Percentiles rank a stretch among this genome's conserved stretches.
Conservation (phyloP, 1,140 invertebrate genomes). For the Ceratoteleas bidentatus region DNA sequence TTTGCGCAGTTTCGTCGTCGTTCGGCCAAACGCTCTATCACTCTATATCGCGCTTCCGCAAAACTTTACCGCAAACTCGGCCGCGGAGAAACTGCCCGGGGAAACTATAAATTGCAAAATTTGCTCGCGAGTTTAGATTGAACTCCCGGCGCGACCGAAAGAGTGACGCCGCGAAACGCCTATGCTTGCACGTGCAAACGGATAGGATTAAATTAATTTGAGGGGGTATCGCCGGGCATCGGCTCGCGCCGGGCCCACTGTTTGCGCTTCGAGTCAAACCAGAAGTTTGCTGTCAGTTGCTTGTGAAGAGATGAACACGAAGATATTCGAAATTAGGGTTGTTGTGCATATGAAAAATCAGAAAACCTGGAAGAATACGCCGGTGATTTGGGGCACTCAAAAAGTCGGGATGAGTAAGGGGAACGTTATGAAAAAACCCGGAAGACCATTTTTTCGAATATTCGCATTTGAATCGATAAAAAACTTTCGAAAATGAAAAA, state of each 20-base stretch:
- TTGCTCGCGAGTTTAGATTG: slow-evolving; percentile 67
- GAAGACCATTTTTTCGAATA: too few relatives aligned
- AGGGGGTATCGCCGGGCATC: slow-evolving; percentile 16
- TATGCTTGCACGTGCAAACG: slow-evolving; percentile 47
- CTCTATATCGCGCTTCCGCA: slow-evolving; percentile 60
- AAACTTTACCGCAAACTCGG: slow-evolving; percentile 67
- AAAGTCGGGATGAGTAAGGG: too few relatives aligned
- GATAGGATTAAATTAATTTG: slow-evolving; percentile 49
- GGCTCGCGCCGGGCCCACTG: slow-evolving; percentile 1
- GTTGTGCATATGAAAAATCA: too few relatives aligned
- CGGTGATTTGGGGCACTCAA: too few relatives aligned
- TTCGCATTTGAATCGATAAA: too few relatives aligned
- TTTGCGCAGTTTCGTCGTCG: slow-evolving; percentile 56
- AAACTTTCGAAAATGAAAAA: too few relatives aligned
- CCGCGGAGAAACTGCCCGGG: slow-evolving; percentile 65
- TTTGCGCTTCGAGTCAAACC: too few relatives aligned
- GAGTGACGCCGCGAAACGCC: slow-evolving; percentile 54
- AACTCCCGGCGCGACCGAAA: slow-evolving; percentile 40
- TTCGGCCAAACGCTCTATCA: slow-evolving; percentile 59
- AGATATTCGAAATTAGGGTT: not conserved
- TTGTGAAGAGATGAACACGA: too few relatives aligned
- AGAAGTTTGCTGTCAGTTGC: too few relatives aligned
- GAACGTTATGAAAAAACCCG: too few relatives aligned
- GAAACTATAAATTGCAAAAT: slow-evolving; percentile 70
- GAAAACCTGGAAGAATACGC: too few relatives aligned